A percentile compares a stretch with the other conserved stretches of the same genome.
Evolutionary conservation across 2,797 vertebrate species (phyloP).

Genomic region (Catamblyrhynchus diadema): DNA sequence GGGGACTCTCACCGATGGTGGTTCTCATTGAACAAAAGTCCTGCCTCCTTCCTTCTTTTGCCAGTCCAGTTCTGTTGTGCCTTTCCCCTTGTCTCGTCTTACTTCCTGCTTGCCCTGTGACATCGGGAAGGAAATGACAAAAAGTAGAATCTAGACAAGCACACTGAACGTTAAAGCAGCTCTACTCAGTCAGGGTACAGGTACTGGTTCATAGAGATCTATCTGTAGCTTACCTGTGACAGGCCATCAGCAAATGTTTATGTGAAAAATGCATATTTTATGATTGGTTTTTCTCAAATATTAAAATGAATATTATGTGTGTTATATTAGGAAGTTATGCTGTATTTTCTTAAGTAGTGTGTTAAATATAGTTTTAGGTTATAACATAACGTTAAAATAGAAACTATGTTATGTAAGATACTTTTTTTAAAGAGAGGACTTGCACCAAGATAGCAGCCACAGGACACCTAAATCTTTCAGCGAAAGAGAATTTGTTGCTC

Average conservation of each 20-base stretch:
- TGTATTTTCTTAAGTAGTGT: neutral
- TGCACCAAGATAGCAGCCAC: no score
- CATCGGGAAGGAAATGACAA: neutral
- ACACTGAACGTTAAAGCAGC: neutral
- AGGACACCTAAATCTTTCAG: no score
- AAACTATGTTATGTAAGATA: no score
- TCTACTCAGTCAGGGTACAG: neutral
- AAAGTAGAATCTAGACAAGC: neutral
- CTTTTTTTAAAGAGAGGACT: no score
- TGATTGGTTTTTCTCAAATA: neutral
- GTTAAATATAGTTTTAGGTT: no score
- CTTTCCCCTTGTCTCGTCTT: neutral
- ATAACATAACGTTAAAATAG: no score
- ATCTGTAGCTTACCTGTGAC: neutral
- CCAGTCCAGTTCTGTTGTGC: neutral
- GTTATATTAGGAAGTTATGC: neutral
- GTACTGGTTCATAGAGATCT: neutral
- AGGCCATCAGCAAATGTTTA: neutral
- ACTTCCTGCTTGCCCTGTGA: neutral
- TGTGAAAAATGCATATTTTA: neutral
- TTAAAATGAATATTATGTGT: neutral
- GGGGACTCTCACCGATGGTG: neutral
- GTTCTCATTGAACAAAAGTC: neutral
- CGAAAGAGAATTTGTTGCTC: no score
- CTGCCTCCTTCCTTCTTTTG: neutral